Evolutionary conservation across 2,888 invertebrate genomes (phyloP), one percentile per base, ranked within the genome.

Genomic region (Bursaphelenchus okinawaensis): DNA sequence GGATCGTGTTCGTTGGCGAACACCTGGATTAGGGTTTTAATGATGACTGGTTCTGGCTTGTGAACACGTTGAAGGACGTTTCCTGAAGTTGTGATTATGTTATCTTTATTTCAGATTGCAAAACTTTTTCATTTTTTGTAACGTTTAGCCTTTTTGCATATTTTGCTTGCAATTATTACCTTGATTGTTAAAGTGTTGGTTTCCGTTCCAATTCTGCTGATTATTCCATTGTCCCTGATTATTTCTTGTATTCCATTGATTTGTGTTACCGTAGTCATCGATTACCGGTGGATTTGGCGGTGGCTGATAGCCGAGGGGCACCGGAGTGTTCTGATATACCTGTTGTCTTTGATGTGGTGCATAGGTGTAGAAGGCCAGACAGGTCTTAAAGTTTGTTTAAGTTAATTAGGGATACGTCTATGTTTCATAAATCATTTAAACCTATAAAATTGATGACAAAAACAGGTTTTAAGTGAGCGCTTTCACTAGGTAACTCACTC

Each of bases 271-370:
- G 19, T 51, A 59, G 9, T 59, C 60, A 6, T 23, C 7, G 23
- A 40, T 64, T 26, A 67, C n/a, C 16, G 69, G 55, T n/a, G 69
- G 62, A 22, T 31, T 40, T 28, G 68, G 68, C 55, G 68, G 68
- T 9, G 68, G 68, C 51, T 68, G 68, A 71, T 68, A 68, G 4
- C 68, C 68, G n/a, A 57, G 52, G 19, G 68, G 66, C 9, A 68
- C 55, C 7, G 50, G 58, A 22, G 68, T 55, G 8, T 62, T 55
- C 12, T 68, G 61, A 52, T 72, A 71, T 54, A 40, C 22, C 24
- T n/a, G 22, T n/a, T 31, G 22, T 51, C 19, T 22, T 19, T 31
- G 4, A 16, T 59, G 50, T 8, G 60, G 60, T 22, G 60, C 22
- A 26, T 59, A 59, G 7, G 60, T 59, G 19, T 24, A 51, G 26